Base-by-base conservation (phyloP, 2,888 invertebrate species). In the Seladonia tumulorum region DNA sequence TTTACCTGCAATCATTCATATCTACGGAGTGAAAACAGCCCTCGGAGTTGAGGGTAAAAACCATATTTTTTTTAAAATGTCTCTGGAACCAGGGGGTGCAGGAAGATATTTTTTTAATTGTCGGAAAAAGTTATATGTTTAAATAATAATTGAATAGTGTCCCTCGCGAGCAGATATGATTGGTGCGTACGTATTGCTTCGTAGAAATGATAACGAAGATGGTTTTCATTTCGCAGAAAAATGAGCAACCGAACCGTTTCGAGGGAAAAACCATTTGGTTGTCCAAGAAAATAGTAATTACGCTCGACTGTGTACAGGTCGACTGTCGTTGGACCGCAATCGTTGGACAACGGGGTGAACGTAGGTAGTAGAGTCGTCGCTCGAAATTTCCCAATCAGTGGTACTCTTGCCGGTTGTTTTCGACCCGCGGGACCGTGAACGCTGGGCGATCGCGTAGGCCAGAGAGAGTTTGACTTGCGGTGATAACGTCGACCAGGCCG, bases 381-480 rank as follows among this genome's bases (percentile, higher is more conserved):
- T 60, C 22, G 39, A 68, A 39, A 68, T 68, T 68, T 39, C 68
- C 68, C 68, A 39, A 39, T 68, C 68, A 25, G 68, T 4, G 22
- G 22, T 4, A 68, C 68, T 39, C 68, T 68, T 68, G 68, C 68
- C 68, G 68, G 68, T 39, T 68, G 68, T 68, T 68, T 68, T 68
- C 68, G 68, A 68, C 35, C 22, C 68, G 39, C 7, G 68, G 68
- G 39, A 68, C 68, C 68, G 68, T 35, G 35, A 68, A 68, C 22
- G 35, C 39, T 16, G 25, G 25, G 16, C 45, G 47, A 47, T 45
- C 72, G 25, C 42, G 25, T n/a, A 7, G 42, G n/a, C n/a, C 45
- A 10, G 60, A 82, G 60, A 82, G 60, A 70, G 83, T 79, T 85
- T 60, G 73, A 83, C 77, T 80, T 77, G 85, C 81, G 66, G 80